These are phyloP conservation scores for Microchrysa polita DNA, from an alignment of 2,888 invertebrate genomes.

Conservation along the genomic window DNA sequence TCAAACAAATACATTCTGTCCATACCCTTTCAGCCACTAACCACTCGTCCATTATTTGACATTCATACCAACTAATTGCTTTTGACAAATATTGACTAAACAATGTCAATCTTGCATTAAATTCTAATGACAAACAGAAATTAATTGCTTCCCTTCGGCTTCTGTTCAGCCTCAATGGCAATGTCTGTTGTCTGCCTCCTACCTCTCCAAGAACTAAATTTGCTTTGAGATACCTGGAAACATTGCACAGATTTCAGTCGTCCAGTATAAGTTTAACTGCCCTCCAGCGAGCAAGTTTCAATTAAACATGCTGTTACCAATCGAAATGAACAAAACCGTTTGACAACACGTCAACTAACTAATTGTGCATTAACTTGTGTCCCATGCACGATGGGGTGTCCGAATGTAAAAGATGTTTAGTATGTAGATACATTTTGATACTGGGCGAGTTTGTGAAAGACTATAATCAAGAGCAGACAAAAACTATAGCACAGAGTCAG, in stretches of 20 bases:
- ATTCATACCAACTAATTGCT: neutral
- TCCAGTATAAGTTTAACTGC: neutral
- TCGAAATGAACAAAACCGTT: conserved; percentile 34
- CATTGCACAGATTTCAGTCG: no score
- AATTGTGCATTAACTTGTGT: conserved; percentile 40
- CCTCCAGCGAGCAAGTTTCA: conserved; percentile 1
- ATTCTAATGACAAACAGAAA: conserved; percentile 6
- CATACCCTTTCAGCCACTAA: no score
- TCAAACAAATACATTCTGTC: no score
- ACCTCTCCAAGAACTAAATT: no score
- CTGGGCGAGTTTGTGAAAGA: neutral
- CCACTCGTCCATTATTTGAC: no score
- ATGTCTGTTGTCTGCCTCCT: no score
- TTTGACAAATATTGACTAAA: conserved; percentile 16
- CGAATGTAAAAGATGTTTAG: conserved; percentile 8
- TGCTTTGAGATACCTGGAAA: neutral
- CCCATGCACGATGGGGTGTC: conserved; percentile 36
- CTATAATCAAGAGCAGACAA: no score
- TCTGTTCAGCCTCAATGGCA: neutral
- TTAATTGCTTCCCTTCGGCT: conserved; percentile 6
- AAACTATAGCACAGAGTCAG: neutral
- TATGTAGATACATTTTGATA: neutral
- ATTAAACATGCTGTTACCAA: conserved; percentile 9
- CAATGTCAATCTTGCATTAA: conserved; percentile 6
- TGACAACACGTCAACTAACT: conserved; percentile 34